Conservation (phyloP, 2,113 vertebrate species). For the Gallinago paraguaiae region DNA sequence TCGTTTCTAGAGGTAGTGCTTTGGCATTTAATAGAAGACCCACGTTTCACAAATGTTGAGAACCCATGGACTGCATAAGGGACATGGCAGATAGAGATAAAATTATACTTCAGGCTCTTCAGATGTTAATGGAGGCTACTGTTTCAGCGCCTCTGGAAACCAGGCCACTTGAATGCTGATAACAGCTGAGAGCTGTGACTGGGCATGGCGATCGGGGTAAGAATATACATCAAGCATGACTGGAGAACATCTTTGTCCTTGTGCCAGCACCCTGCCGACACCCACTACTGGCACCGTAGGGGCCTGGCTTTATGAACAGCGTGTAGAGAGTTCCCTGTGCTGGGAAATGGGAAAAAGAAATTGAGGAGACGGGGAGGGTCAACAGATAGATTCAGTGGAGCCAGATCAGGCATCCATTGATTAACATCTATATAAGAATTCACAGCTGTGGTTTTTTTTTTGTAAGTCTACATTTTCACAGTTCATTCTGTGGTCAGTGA, state of each 20-base stretch:
- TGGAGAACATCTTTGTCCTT: background rate
- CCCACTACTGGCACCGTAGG: background rate
- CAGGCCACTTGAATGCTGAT: conserved; percentile 39
- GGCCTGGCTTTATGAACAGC: background rate
- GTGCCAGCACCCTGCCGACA: conserved; percentile 17
- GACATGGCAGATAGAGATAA: background rate
- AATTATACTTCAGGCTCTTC: conserved; percentile 23
- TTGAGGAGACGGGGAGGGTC: background rate
- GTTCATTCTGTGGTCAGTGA: background rate
- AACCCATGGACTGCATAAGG: background rate
- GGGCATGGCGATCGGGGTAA: background rate
- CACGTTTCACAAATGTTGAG: background rate
- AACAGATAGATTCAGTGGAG: background rate
- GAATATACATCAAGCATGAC: background rate
- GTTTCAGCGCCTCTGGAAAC: conserved; percentile 35
- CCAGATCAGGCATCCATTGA: background rate
- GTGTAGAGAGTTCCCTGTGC: background rate
- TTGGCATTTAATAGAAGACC: background rate
- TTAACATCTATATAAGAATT: background rate
- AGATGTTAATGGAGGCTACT: conserved; percentile 20
- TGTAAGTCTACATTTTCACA: background rate
- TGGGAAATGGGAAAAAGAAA: background rate
- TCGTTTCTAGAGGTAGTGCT: background rate
- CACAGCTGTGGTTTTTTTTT: background rate
- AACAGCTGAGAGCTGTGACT: conserved; percentile 12